phyloP scores from a whole-genome alignment of 30 jellyfish, hydroid and myxozoan species.

The Haliclystus octoradiatus region DNA sequence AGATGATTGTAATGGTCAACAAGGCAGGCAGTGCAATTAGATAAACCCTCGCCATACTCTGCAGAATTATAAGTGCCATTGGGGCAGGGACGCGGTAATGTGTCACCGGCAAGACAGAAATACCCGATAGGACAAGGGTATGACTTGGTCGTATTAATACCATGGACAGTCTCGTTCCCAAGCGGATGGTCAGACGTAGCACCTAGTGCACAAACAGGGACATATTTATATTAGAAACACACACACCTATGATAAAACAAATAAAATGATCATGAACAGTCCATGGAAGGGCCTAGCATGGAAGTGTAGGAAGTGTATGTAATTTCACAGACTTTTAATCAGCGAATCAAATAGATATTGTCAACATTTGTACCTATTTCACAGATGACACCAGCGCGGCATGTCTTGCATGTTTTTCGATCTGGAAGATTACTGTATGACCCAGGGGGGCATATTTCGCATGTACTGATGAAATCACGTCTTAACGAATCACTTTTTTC shows the following conservation, averaged over 20 bases:
- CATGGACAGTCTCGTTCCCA: slow-evolving; percentile 55
- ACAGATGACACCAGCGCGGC: slow-evolving; percentile 92
- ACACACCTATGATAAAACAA: too few relatives aligned
- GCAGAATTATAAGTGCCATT: slow-evolving; percentile 56
- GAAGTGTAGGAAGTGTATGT: too few relatives aligned
- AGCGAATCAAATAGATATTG: too few relatives aligned
- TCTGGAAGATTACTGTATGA: slow-evolving; percentile 47
- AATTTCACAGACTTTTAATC: too few relatives aligned
- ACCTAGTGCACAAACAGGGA: slow-evolving; percentile 15
- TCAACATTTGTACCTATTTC: slow-evolving; percentile 43
- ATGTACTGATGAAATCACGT: slow-evolving; percentile 47
- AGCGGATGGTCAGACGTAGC: slow-evolving; percentile 82
- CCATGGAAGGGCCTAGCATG: too few relatives aligned
- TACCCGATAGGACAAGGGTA: slow-evolving; percentile 93
- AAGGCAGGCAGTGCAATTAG: slow-evolving; percentile 62
- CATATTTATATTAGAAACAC: too few relatives aligned
- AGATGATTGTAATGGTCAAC: slow-evolving; percentile 64
- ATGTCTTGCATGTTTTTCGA: slow-evolving; percentile 40
- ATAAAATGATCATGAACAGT: too few relatives aligned
- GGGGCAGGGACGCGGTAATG: slow-evolving; percentile 69
- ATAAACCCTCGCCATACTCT: slow-evolving; percentile 30
- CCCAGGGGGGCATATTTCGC: slow-evolving; percentile 85
- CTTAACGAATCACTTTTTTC: slow-evolving; percentile 73
- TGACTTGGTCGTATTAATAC: slow-evolving; percentile 60
- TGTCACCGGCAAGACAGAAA: slow-evolving; percentile 69